These are phyloP conservation scores for Orthosia gracilis DNA, from an alignment of 2,888 invertebrate species.

Conservation along the genomic window DNA sequence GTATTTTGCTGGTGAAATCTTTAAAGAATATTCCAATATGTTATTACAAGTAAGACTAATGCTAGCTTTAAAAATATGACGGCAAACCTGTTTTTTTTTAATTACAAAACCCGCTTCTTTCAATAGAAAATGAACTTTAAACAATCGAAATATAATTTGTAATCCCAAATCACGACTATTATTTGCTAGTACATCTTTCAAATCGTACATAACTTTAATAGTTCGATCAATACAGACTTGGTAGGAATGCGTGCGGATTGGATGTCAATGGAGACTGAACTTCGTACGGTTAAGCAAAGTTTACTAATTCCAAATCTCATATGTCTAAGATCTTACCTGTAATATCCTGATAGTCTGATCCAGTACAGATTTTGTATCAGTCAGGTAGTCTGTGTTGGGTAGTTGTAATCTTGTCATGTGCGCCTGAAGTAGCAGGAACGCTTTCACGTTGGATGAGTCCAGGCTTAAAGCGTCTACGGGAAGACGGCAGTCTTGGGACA, in stretches of 20 bases:
- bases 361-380: constrained; percentile 98
- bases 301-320: background rate
- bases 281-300: background rate
- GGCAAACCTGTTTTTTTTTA: too few relatives aligned
- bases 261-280: background rate
- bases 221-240: too few relatives aligned
- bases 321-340: constrained; percentile 91
- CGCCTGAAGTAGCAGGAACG: constrained; percentile 98
- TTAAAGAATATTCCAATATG: too few relatives aligned
- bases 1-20: too few relatives aligned
- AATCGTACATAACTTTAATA: too few relatives aligned
- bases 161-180: background rate
- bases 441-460: constrained; percentile 98
- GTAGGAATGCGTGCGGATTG: too few relatives aligned
- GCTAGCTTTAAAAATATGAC: too few relatives aligned
- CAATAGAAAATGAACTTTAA: background rate
- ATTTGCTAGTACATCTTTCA: too few relatives aligned
- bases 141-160: background rate
- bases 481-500: constrained; percentile 94
- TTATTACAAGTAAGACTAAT: too few relatives aligned
- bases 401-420: constrained; percentile 96
- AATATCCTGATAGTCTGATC: constrained; percentile 99
- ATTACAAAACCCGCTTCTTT: background rate
- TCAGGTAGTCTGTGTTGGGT: constrained; percentile 98
- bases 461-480: constrained; percentile 94